These are phyloP conservation scores for Sciurus carolinensis DNA, from an alignment of 2,797 vertebrate genomes.

Conservation along the genomic window DNA sequence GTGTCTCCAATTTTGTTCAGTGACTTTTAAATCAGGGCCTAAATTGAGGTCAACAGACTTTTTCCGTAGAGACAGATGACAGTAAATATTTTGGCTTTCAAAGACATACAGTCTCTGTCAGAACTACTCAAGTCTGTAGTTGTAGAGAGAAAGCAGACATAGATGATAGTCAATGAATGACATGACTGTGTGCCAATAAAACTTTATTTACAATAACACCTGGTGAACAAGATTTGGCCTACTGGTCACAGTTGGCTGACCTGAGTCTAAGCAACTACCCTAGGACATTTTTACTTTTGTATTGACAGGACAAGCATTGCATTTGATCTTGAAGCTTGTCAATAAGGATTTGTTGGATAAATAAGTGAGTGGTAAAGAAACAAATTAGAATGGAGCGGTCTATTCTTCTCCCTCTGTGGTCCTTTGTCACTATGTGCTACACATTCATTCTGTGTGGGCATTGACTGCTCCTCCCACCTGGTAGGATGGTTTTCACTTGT, in stretches of 20 bases:
- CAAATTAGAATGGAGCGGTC: background rate
- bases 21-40: background rate
- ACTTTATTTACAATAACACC: constrained; percentile 58
- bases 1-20: background rate
- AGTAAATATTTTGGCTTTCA: background rate
- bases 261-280: background rate
- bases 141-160: background rate
- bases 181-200: background rate
- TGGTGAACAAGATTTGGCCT: background rate
- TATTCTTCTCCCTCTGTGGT: background rate
- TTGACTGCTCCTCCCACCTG: background rate
- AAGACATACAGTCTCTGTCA: background rate
- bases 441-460: background rate
- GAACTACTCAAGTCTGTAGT: background rate
- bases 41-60: background rate
- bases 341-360: background rate
- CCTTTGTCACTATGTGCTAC: background rate
- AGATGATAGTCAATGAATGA: background rate
- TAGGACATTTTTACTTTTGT: constrained; percentile 13
- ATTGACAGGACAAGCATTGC: background rate
- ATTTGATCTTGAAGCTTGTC: background rate
- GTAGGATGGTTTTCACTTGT: background rate
- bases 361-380: background rate
- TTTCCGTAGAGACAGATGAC: constrained; percentile 10
- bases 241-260: background rate